A percentile compares a stretch with the other conserved stretches of the same genome.
Evolutionary conservation across 1,140 invertebrate genomes (phyloP).

Genomic region (Varroa destructor): DNA sequence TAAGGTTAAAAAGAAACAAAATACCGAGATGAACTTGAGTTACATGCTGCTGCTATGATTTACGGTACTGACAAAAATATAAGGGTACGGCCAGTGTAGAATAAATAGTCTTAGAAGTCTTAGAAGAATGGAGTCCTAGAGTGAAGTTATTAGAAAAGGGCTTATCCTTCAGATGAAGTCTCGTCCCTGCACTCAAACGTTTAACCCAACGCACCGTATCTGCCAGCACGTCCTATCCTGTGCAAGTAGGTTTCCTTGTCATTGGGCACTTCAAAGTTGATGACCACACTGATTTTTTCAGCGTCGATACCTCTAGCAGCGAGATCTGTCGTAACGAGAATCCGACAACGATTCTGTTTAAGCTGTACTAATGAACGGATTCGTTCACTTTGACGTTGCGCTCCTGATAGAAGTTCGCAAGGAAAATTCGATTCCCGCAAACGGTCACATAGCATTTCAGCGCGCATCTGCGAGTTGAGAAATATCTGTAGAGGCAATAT

Average conservation of each 20-base stretch:
- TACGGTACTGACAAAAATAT: no score
- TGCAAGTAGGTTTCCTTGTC: conserved; percentile 82
- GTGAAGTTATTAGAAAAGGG: no score
- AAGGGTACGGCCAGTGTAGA: no score
- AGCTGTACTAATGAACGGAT: conserved; percentile 59
- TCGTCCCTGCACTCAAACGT: no score
- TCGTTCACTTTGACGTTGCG: conserved; percentile 61
- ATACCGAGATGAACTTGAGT: no score
- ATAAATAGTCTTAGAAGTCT: no score
- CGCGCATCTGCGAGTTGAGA: conserved; percentile 35
- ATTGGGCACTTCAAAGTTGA: conserved; percentile 75
- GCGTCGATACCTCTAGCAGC: conserved; percentile 66
- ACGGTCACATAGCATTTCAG: conserved; percentile 55
- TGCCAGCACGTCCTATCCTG: conserved; percentile 80
- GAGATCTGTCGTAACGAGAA: conserved; percentile 82
- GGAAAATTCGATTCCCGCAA: conserved; percentile 56
- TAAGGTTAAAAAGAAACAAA: no score
- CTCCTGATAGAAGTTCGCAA: conserved; percentile 56
- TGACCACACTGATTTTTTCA: conserved; percentile 75
- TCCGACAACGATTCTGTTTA: conserved; percentile 58
- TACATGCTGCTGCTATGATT: no score
- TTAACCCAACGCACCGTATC: conserved; percentile 47
- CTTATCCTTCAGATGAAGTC: no score
- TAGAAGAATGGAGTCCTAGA: no score
- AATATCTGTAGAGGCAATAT: conserved; percentile 37